Percentiles rank a stretch among this genome's conserved stretches.
phyloP scores from a whole-genome alignment of 2,113 vertebrate species.

The Petrocephalus microphthalmus region DNA sequence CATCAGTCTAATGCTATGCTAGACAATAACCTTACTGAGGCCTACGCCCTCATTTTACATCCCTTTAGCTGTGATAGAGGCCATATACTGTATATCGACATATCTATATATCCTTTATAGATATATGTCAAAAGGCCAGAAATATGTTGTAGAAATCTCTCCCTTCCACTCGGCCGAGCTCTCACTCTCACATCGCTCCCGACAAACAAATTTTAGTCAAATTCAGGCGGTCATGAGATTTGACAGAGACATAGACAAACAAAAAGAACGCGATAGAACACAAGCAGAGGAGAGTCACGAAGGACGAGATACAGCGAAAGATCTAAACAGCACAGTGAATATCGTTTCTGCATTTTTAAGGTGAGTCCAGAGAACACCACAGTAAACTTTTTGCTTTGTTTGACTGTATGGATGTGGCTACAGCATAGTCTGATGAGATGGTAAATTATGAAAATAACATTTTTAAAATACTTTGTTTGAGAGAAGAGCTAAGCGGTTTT shows the following conservation, averaged over 20 bases:
- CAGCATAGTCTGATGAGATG: background rate
- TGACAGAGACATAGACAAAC: slow-evolving; percentile 42
- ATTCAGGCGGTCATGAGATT: slow-evolving; percentile 57
- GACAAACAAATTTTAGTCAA: slow-evolving; percentile 69
- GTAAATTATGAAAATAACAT: background rate
- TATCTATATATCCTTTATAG: background rate
- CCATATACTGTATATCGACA: background rate
- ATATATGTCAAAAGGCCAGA: slow-evolving; percentile 10
- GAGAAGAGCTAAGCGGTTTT: background rate
- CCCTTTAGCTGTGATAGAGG: background rate
- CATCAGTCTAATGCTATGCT: slow-evolving; percentile 28
- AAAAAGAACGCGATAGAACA: slow-evolving; percentile 20
- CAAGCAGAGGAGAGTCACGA: slow-evolving; percentile 26
- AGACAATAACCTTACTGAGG: slow-evolving; percentile 22
- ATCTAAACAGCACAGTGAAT: slow-evolving; percentile 28
- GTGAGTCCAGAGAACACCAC: slow-evolving; percentile 43
- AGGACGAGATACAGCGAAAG: slow-evolving; percentile 17
- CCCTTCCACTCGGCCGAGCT: slow-evolving; percentile 34
- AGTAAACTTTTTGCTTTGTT: background rate
- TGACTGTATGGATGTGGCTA: background rate
- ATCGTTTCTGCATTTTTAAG: slow-evolving; percentile 34
- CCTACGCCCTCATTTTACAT: background rate
- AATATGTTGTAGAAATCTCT: slow-evolving; percentile 34
- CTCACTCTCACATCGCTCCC: slow-evolving; percentile 37
- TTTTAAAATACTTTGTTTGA: background rate